Base-by-base conservation (phyloP, 2,888 invertebrate species). In the Nyleta sp. region DNA sequence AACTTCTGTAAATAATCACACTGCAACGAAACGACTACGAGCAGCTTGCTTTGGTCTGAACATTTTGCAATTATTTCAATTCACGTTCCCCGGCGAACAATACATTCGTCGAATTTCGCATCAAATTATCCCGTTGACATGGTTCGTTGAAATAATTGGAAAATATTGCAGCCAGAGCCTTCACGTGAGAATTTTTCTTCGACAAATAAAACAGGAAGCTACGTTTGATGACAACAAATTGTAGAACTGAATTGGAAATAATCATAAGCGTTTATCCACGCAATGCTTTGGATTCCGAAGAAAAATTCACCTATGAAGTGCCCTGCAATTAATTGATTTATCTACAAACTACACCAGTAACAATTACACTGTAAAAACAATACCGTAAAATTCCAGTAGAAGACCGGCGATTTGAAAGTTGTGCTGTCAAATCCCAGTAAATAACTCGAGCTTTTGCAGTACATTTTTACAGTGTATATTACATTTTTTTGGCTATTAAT, bases 151-250 rank as follows among this genome's bases (percentile, higher is more conserved):
- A 50, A 52, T n/a, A 42, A 48, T 62, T 22, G 5, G 2, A 48
- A 62, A 62, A 62, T 62, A 62, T 62, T 48, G 33, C 28, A 60
- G n/a, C 46, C 60, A 46, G 46, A 60, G 46, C 3, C 18, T 48
- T 35, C 48, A 60, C 15, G 15, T 22, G 46, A 46, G 46, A 60
- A 59, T 59, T 31, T 33, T 44, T 59, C 59, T 13, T 31, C 24
- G 8, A 2, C 13, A 17, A 44, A 18, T 11, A 18, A 44, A 44
- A 44, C 2, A 40, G 6, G 2, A 40, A 10, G 10, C 5, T 33
- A 3, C 24, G 24, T 24, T 24, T 24, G 7, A 24, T 24, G 3
- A 24, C 24, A 7, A 17, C 7, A 24, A 57, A 57, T n/a, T 28
- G 17, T 40, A 57, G 42, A 42, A 28, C 5, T 44, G 1, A 50